These are phyloP conservation scores for Arctocebus calabarensis DNA, from an alignment of 2,797 vertebrate species.

Conservation along the genomic window DNA sequence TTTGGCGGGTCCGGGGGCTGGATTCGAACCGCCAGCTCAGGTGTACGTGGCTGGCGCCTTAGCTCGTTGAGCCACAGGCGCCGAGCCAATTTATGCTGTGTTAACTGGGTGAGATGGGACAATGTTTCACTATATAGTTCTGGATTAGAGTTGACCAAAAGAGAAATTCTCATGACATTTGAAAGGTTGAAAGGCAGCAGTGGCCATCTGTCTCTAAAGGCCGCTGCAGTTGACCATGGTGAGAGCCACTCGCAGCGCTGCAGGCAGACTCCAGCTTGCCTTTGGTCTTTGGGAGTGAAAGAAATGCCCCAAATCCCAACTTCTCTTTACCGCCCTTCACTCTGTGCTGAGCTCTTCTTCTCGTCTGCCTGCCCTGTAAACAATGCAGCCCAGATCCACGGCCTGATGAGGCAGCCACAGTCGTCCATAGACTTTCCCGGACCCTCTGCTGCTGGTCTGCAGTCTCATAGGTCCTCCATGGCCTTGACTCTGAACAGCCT, in stretches of 20 bases:
- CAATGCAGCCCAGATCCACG: neutral
- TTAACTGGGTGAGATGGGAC: neutral
- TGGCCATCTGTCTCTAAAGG: neutral
- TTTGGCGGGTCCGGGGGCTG: no score
- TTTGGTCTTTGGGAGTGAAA: neutral
- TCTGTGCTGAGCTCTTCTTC: neutral
- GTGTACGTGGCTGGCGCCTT: no score
- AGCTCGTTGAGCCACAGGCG: no score
- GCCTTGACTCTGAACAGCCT: neutral
- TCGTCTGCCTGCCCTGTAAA: neutral
- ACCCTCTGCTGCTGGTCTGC: neutral
- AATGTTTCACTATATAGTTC: neutral
- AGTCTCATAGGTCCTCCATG: rapidly evolving
- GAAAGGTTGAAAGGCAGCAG: neutral
- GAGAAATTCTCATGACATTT: neutral
- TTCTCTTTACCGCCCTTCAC: neutral
- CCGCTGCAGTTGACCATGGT: neutral
- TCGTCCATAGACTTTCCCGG: neutral
- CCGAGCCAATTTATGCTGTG: neutral
- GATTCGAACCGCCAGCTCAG: no score
- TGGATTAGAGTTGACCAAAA: neutral
- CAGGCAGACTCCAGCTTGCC: neutral
- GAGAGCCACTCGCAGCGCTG: neutral
- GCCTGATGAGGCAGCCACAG: neutral
- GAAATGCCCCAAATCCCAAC: neutral